Evolutionary conservation across 1,140 invertebrate genomes (phyloP), one percentile per base, ranked within the genome.

Genomic region (Heliconius melpomene): DNA sequence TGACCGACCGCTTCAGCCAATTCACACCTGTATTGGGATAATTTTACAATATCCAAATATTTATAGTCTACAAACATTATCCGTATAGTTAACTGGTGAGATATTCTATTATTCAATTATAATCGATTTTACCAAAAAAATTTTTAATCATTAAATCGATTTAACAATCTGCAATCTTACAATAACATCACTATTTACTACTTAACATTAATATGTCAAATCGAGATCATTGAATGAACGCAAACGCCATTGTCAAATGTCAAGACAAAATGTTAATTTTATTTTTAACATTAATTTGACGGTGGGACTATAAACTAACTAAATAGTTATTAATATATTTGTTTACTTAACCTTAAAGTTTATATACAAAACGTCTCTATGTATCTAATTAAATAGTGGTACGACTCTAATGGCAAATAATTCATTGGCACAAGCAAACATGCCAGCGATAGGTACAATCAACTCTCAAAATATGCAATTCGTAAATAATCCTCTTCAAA

Each of bases 401-500:
- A 81, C 16, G 23, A 66, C 26, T 66, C 23, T 40, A 78, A 90
- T 91, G 88, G 78, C 87, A 20, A 88, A 86, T 77, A 88, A 87
- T 83, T 86, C 79, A 5, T 46, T 90, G 76, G 80, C 83, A 7
- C 86, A 87, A 85, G 85, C 81, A 20, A 93, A 92, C 78, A 93
- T 94, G 91, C 92, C 92, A 46, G 81, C 86, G 8, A 89, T 94
- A 60, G 92, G 92, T 8, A 74, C 82, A 23, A 84, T 93, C 70
- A 92, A 89, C 72, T 70, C 78, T 23, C 82, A 83, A 72, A 79
- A 86, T 23, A 92, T 91, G 52, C 91, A 92, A 77, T 94, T 91
- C 82, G 89, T 88, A 16, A 94, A 93, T 79, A 93, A 94, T 82
- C 89, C 91, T 2, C 77, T 91, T 7, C 91, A 92, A 79, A 94